Percentiles rank a stretch among this genome's conserved stretches.
Evolutionary conservation across 92 coral and sea anemone species (phyloP).

Genomic region (Plumapathes pennacea): DNA sequence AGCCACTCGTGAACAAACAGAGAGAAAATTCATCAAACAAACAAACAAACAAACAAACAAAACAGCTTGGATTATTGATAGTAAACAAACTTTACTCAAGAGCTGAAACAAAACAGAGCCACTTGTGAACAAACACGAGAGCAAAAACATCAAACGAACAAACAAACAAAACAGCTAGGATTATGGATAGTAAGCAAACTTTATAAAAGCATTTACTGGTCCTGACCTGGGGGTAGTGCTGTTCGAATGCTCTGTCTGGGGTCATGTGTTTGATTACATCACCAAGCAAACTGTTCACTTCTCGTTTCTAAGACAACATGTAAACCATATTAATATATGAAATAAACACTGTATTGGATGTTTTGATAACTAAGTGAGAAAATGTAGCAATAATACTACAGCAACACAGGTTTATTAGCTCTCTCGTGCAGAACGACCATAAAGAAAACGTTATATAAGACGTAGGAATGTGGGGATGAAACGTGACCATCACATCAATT

Average conservation of each 20-base stretch:
- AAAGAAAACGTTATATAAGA: too few species aligned
- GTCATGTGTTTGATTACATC: conserved; percentile 93
- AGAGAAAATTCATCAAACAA: too few species aligned
- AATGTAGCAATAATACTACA: too few species aligned
- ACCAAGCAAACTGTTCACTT: conserved; percentile 87
- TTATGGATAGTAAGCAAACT: background rate
- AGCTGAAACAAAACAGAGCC: conserved; percentile 54
- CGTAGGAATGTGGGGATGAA: too few species aligned
- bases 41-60: too few species aligned
- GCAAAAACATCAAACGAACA: too few species aligned
- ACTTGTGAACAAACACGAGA: too few species aligned
- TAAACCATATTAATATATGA: background rate
- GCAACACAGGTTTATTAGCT: too few species aligned
- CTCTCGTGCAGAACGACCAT: too few species aligned
- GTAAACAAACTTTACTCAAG: conserved; percentile 39
- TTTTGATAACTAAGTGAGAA: too few species aligned
- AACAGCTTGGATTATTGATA: background rate
- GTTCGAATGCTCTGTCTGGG: conserved; percentile 91
- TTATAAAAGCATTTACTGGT: conserved; percentile 21
- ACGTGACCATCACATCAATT: too few species aligned
- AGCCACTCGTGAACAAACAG: too few species aligned
- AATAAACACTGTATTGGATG: background rate
- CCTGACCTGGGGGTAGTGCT: conserved; percentile 80
- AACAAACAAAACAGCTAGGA: background rate
- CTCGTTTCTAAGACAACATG: conserved; percentile 74